A percentile compares a stretch with the other conserved stretches of the same genome.
These are phyloP conservation scores for Dione vanillae DNA, from an alignment of 2,888 invertebrate genomes.

Conservation along the genomic window DNA sequence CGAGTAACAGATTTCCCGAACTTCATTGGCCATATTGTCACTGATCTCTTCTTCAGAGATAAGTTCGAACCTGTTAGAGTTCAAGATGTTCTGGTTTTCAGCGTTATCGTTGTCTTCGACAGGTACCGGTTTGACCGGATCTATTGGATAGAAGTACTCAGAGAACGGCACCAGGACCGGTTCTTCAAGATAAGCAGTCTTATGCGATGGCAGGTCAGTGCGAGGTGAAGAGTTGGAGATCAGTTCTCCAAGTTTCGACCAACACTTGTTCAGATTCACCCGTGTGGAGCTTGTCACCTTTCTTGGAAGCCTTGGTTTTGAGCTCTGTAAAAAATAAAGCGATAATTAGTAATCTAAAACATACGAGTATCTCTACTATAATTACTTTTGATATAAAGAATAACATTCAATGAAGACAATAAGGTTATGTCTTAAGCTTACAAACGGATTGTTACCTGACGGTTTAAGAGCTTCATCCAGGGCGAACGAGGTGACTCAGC, in stretches of 20 bases:
- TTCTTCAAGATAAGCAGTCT: slow-evolving; percentile 76
- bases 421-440: not conserved
- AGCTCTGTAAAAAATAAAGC: slow-evolving; percentile 76
- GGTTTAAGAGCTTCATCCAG: slow-evolving; percentile 82
- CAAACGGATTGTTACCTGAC: slow-evolving; percentile 80
- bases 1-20: slow-evolving; percentile 82
- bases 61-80: slow-evolving; percentile 72
- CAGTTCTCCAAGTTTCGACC: slow-evolving; percentile 85
- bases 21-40: slow-evolving; percentile 85
- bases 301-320: slow-evolving; percentile 83
- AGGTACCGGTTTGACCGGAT: slow-evolving; percentile 73
- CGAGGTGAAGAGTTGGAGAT: slow-evolving; percentile 77
- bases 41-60: slow-evolving; percentile 75
- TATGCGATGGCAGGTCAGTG: slow-evolving; percentile 78
- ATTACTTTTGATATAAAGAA: not conserved
- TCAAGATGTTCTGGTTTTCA: slow-evolving; percentile 76
- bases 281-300: slow-evolving; percentile 83
- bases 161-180: slow-evolving; percentile 73
- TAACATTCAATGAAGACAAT: not conserved
- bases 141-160: slow-evolving; percentile 72
- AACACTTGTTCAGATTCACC: slow-evolving; percentile 87
- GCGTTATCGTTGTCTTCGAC: slow-evolving; percentile 76
- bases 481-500: slow-evolving; percentile 80
- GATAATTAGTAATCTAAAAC: slow-evolving; percentile 38
- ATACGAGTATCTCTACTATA: too few relatives aligned